Base-by-base conservation (phyloP, 2,888 invertebrate species). In the Calameuta pallipes region DNA sequence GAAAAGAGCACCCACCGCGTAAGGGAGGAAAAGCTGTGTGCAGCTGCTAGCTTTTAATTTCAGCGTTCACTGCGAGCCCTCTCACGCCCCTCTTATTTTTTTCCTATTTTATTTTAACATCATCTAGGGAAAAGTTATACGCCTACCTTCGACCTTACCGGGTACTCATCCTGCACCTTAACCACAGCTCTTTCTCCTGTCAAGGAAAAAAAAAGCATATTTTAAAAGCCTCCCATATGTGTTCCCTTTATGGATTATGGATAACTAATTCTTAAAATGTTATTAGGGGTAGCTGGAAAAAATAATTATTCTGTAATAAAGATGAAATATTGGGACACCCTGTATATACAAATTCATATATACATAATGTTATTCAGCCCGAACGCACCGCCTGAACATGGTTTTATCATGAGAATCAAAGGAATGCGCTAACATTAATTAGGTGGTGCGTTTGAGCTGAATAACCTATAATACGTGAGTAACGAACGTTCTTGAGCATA, bases 1-100 rank as follows among this genome's bases (percentile, higher is more conserved):
- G 41, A 56, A 23, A 56, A 71, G 71, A 71, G 71, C 71, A 71
- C 71, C 71, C 71, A 23, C 41, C 41, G 41, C 41, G 41, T 56
- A 56, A 56, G 41, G 23, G 41, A 56, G 41, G 41, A 23, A 56
- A 23, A 56, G 23, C 75, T 75, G 76, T 74, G 77, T 79, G 75
- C 82, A 84, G 83, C 83, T 82, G 86, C 79, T 79, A 68, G 81
- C 81, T 82, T 86, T 86, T 85, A 86, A 87, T 86, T 86, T 85
- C 81, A 82, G 79, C 80, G 77, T 75, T 75, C 78, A 12, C 68
- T 36, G 30, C 69, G 30, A 77, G 30, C 73, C 35, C 75, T 74
- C 69, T n/a, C 70, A 34, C 68, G 70, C 36, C 70, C 56, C 37
- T 69, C 31, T 76, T 78, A 75, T 80, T 23, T 34, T 74, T 74